Conservation (phyloP, 2,113 vertebrate species). For the Nothobranchius kuhntae region DNA sequence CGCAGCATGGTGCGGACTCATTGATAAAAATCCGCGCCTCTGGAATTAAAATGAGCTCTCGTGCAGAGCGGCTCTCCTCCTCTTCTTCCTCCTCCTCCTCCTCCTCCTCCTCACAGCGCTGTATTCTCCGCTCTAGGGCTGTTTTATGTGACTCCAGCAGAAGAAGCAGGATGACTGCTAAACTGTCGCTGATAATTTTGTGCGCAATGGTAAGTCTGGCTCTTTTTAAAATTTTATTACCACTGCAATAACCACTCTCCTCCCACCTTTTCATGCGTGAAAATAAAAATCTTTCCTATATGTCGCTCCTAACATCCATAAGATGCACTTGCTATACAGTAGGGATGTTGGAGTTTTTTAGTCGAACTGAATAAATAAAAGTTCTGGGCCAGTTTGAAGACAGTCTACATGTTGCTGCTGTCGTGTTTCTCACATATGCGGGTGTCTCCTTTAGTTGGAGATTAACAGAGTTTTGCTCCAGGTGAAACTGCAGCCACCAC, state of each 20-base stretch:
- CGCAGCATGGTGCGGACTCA: slow-evolving; percentile 53
- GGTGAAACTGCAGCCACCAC: neutral
- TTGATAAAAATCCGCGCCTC: slow-evolving; percentile 42
- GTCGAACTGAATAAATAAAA: neutral
- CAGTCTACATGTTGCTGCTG: neutral
- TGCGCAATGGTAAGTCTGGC: slow-evolving; percentile 73
- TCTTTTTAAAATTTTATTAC: neutral
- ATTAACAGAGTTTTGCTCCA: slow-evolving; percentile 3
- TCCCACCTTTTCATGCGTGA: slow-evolving; percentile 17
- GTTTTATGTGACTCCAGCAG: slow-evolving; percentile 49
- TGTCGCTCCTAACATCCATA: neutral
- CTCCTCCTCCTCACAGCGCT: slow-evolving; percentile 54
- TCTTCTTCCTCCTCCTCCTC: neutral
- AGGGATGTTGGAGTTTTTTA: neutral
- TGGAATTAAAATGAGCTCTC: slow-evolving; percentile 70
- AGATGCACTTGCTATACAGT: neutral
- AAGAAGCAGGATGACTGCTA: slow-evolving; percentile 69
- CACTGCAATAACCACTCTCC: neutral
- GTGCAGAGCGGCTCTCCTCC: slow-evolving; percentile 52
- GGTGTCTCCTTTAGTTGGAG: slow-evolving; percentile 4
- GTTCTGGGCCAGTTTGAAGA: neutral
- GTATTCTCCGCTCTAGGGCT: slow-evolving; percentile 41
- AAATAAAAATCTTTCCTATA: neutral
- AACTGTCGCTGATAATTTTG: slow-evolving; percentile 62
- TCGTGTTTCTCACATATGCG: slow-evolving; percentile 3